These are phyloP conservation scores for Odocoileus virginianus DNA, from an alignment of 2,113 vertebrate species.

Conservation along the genomic window DNA sequence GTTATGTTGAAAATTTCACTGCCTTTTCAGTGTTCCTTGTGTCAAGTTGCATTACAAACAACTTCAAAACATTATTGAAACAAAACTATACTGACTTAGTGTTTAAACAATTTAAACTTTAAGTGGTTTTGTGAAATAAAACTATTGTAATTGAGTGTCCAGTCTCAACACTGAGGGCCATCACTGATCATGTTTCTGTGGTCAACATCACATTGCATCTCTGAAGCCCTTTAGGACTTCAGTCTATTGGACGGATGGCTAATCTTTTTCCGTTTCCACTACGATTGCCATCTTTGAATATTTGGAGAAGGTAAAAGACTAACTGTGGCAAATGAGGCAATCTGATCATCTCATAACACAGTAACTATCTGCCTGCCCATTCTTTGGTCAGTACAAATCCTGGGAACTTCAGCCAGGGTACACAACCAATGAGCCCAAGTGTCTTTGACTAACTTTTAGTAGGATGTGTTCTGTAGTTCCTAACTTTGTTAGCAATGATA, in stretches of 20 bases:
- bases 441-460: background rate
- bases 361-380: background rate
- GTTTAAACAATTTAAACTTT: background rate
- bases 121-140: background rate
- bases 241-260: background rate
- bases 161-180: background rate
- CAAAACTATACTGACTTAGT: background rate
- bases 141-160: background rate
- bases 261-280: background rate
- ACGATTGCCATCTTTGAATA: background rate
- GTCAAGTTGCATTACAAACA: background rate
- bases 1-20: background rate
- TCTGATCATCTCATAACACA: background rate
- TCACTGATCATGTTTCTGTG: background rate
- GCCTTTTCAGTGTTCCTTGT: background rate
- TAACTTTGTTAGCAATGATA: background rate
- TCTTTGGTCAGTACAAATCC: background rate
- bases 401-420: background rate
- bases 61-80: constrained; percentile 33
- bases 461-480: background rate
- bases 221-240: background rate
- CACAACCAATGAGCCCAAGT: background rate
- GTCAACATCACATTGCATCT: background rate
- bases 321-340: background rate
- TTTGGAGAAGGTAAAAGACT: background rate